phyloP scores from a whole-genome alignment of 2,888 invertebrate genomes.

The Plagiodera versicolora region DNA sequence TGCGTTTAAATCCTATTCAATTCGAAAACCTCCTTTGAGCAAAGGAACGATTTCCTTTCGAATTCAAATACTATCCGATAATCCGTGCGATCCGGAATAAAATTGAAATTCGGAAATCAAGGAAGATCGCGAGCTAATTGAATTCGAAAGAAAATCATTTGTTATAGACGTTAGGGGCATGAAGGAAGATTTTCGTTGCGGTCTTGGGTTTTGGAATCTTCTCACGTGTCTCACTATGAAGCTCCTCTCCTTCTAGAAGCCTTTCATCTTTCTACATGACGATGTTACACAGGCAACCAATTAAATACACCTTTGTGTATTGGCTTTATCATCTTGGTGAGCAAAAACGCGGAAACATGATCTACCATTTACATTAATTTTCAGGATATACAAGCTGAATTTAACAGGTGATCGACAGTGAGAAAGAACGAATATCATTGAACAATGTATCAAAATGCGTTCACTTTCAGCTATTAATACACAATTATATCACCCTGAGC shows the following conservation, averaged over 20 bases:
- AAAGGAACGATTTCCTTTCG: constrained; percentile 25
- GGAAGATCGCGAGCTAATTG: constrained; percentile 36
- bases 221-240: constrained; percentile 52
- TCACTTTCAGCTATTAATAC: no score
- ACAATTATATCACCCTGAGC: no score
- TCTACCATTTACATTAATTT: neutral
- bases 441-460: no score
- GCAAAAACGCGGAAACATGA: constrained; percentile 12
- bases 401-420: no score
- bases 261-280: constrained; percentile 55
- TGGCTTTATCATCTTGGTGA: constrained; percentile 47
- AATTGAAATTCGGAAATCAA: constrained; percentile 22
- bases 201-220: constrained; percentile 46
- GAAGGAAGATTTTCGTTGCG: constrained; percentile 38
- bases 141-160: constrained; percentile 38
- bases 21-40: constrained; percentile 18
- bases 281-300: constrained; percentile 55
- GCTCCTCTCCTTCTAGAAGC: constrained; percentile 46
- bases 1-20: neutral
- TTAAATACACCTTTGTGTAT: constrained; percentile 55
- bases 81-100: constrained; percentile 24
- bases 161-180: constrained; percentile 28
- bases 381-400: no score
- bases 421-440: no score
- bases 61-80: no score